Evolutionary conservation across 2,888 invertebrate genomes (phyloP), one percentile per base, ranked within the genome.

Genomic region (Morpho helenor): DNA sequence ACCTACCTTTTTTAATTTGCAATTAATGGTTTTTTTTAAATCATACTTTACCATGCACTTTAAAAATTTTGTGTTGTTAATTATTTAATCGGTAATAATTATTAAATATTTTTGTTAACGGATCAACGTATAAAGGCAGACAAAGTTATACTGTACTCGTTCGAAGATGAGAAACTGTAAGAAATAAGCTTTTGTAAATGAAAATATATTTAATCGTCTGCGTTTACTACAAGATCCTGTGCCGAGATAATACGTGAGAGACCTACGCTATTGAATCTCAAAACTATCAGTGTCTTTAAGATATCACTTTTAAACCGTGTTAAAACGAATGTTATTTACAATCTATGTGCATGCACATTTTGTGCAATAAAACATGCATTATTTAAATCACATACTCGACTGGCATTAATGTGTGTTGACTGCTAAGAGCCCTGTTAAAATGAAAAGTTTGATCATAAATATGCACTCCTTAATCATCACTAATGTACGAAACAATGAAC

Each of bases 381-480:
- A 89, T 84, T 80, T 80, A 80, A 82, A 77, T 80, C 82, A 90
- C 90, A 89, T 90, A 90, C 90, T 90, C 90, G 88, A 90, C 89
- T 87, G 90, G 90, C 88, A 89, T 87, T 88, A 90, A 87, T 87
- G 89, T 87, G 88, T 89, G 89, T 88, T 89, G 90, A 89, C 90
- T 89, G 90, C 90, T 90, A 89, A 90, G 87, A 89, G 89, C 89
- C 90, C 90, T 90, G 89, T 89, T 82, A 87, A 88, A 88, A 89
- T 82, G 69, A 89, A 90, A 90, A 86, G 75, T 79, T 77, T 79
- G 76, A 82, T 89, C 84, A 89, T 84, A 86, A 84, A 81, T 84
- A 83, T 84, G 86, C 84, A 87, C 83, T 80, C 84, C 72, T 77
- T 76, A 79, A 77, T 82, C 72, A 78, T 73, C 72, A 84, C 78